Evolutionary conservation across 2,113 vertebrate species (phyloP).

Genomic region (Candoia aspera): DNA sequence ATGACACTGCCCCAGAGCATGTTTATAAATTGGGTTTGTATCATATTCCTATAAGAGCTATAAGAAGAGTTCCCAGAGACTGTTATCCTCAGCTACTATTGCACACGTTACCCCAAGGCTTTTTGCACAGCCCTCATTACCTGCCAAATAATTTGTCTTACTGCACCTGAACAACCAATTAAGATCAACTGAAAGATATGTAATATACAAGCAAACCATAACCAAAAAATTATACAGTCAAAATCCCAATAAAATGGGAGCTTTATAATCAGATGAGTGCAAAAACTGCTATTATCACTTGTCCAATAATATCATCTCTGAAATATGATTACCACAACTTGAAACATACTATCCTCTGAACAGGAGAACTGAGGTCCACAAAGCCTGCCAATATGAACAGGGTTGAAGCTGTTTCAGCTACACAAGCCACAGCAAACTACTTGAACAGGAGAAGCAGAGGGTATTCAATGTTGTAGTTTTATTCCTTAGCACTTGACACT

Average conservation of each 20-base stretch:
- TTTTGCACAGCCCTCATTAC: not conserved
- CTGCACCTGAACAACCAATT: not conserved
- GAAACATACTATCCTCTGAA: not conserved
- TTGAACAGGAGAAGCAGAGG: not conserved
- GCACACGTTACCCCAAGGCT: not conserved
- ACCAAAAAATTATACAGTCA: not conserved
- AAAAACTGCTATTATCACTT: no score
- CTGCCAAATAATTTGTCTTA: not conserved
- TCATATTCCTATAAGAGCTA: not conserved
- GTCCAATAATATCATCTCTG: not conserved
- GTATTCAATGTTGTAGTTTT: not conserved
- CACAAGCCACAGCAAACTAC: not conserved
- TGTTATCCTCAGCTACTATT: not conserved
- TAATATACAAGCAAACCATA: not conserved
- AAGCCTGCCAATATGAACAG: not conserved
- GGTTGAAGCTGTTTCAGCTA: not conserved
- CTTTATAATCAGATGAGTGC: no score
- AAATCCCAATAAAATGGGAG: not conserved
- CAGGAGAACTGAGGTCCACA: not conserved
- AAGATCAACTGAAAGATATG: not conserved
- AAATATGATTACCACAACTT: not conserved
- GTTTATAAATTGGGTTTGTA: not conserved
- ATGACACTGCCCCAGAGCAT: no score
- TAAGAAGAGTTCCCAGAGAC: not conserved
- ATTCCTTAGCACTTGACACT: not conserved